Evolutionary conservation across 2,797 vertebrate genomes (phyloP).

Genomic region (Pelobates cultripes): DNA sequence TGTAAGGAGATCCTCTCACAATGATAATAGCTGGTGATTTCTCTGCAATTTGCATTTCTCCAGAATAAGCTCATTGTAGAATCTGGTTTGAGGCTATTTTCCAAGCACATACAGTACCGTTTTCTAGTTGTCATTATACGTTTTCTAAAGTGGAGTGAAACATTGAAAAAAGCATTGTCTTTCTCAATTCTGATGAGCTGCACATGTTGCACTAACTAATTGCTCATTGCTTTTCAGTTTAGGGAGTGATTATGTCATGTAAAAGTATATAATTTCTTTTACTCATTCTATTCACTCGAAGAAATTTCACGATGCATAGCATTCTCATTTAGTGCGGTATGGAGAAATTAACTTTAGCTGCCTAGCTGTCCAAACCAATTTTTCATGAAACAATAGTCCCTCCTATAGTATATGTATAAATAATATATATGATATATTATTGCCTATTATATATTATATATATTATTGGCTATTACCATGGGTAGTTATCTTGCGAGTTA

Average conservation of each 20-base stretch:
- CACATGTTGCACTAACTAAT: constrained; percentile 53
- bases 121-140: constrained; percentile 48
- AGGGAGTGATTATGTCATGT: constrained; percentile 49
- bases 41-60: constrained; percentile 52
- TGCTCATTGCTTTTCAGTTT: constrained; percentile 52
- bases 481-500: too few species aligned
- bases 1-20: constrained; percentile 39
- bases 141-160: constrained; percentile 47
- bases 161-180: constrained; percentile 45
- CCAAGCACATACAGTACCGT: constrained; percentile 53
- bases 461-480: too few species aligned
- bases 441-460: too few species aligned
- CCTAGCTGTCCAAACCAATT: constrained; percentile 15
- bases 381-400: constrained; percentile 35
- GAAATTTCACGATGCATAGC: constrained; percentile 19
- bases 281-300: constrained; percentile 31
- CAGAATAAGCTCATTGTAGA: constrained; percentile 54
- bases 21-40: constrained; percentile 56
- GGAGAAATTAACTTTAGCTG: constrained; percentile 15
- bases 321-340: constrained; percentile 36
- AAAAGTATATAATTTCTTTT: constrained; percentile 20
- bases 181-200: constrained; percentile 38
- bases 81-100: constrained; percentile 56
- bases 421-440: too few species aligned
- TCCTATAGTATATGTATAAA: too few species aligned